Evolutionary conservation across 2,888 invertebrate species (phyloP).

Genomic region (Pantelozetes paolii): DNA sequence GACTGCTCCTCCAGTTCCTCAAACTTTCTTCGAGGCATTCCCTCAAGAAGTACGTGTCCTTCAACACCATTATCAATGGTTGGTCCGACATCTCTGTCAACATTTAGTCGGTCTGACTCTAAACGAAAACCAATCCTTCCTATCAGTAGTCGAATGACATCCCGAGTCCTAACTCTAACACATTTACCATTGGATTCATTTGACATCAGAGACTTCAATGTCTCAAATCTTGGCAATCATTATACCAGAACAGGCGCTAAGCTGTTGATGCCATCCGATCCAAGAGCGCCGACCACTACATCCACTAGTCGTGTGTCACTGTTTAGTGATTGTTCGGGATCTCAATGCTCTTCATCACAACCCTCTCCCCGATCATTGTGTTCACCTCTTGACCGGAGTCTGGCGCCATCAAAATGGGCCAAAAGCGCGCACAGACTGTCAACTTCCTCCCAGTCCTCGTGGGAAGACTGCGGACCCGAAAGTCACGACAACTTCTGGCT

Average conservation of each 20-base stretch:
- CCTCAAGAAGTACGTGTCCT: conserved; percentile 21
- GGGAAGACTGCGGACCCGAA: conserved; percentile 36
- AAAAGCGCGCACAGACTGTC: conserved; percentile 34
- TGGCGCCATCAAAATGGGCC: conserved; percentile 29
- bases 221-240: not conserved
- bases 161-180: conserved; percentile 43
- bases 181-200: conserved; percentile 28
- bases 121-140: conserved; percentile 44
- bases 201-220: conserved; percentile 49
- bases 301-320: conserved; percentile 22
- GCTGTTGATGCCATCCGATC: not conserved
- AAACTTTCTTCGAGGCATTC: conserved; percentile 15
- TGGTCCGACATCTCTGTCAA: conserved; percentile 23
- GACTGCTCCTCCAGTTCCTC: not conserved
- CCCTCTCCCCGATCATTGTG: conserved; percentile 19
- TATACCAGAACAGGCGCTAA: not conserved
- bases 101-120: conserved; percentile 40
- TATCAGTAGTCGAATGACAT: conserved; percentile 46
- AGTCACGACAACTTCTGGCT: not conserved
- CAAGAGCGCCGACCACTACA: conserved; percentile 3
- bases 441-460: conserved; percentile 37
- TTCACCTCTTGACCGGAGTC: conserved; percentile 17
- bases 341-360: conserved; percentile 17
- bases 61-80: not conserved
- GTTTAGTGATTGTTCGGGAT: conserved; percentile 23